phyloP scores from a whole-genome alignment of 2,797 vertebrate species.

The Pipistrellus pipistrellus region DNA sequence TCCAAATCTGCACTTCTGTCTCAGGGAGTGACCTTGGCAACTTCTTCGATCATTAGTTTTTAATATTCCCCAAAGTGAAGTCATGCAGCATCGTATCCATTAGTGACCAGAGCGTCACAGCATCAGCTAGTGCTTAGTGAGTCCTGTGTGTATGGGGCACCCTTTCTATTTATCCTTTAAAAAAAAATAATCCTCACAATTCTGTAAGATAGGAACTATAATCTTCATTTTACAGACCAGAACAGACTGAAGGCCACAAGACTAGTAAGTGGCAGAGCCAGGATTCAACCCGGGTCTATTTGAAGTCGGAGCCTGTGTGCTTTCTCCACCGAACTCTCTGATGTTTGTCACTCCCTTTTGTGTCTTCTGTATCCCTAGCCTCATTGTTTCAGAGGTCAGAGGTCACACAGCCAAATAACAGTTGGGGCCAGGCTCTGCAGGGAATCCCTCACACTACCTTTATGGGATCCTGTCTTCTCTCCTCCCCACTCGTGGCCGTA shows the following conservation, averaged over 20 bases:
- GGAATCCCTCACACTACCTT: neutral
- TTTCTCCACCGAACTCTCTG: neutral
- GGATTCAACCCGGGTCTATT: neutral
- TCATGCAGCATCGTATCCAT: neutral
- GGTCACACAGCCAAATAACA: neutral
- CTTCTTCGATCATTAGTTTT: neutral
- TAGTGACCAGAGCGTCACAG: neutral
- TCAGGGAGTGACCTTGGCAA: neutral
- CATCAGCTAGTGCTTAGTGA: neutral
- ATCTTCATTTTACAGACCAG: neutral
- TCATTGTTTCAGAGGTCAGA: neutral
- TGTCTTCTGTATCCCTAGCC: neutral
- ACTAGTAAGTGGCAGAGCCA: neutral
- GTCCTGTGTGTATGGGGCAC: neutral
- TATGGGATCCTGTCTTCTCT: neutral
- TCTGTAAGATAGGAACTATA: neutral
- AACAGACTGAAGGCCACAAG: neutral
- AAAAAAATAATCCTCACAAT: neutral
- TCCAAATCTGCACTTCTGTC: slow-evolving; percentile 9
- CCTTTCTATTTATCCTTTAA: neutral
- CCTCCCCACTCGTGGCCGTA: neutral
- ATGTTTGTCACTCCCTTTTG: neutral
- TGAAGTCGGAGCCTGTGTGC: neutral
- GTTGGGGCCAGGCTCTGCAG: neutral
- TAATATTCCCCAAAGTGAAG: neutral